Evolutionary conservation across 2,888 invertebrate genomes (phyloP).

Genomic region (Timandra comae): DNA sequence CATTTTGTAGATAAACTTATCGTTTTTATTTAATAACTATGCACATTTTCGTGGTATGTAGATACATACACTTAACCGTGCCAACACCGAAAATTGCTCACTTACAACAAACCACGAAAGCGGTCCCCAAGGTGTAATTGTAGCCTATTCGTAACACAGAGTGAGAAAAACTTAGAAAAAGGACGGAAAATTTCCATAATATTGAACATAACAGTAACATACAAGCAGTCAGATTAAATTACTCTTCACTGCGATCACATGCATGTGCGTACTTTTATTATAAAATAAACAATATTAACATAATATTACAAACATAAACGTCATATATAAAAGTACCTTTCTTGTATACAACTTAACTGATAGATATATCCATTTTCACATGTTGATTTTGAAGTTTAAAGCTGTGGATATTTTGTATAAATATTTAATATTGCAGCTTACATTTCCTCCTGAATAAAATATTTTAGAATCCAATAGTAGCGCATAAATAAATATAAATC

Average conservation of each 20-base stretch:
- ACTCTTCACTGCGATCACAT: slow-evolving; percentile 2
- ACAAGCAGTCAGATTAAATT: slow-evolving; percentile 1
- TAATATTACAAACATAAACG: no score
- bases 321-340: no score
- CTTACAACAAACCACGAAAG: background rate
- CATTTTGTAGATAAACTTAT: no score
- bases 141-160: background rate
- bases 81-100: background rate
- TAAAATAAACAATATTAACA: slow-evolving; percentile 1
- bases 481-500: slow-evolving; percentile 8
- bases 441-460: slow-evolving; percentile 1
- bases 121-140: background rate
- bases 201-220: slow-evolving; percentile 1
- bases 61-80: no score
- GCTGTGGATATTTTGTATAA: no score
- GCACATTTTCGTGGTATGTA: no score
- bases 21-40: no score
- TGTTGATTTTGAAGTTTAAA: no score
- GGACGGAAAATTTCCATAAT: slow-evolving; percentile 4
- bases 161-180: background rate
- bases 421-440: no score
- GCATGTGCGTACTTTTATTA: no score
- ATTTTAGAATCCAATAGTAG: slow-evolving; percentile 4
- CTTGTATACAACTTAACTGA: no score
- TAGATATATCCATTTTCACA: no score